Percentiles rank a stretch among this genome's conserved stretches.
Evolutionary conservation across 2,888 invertebrate species (phyloP).

Genomic region (Zaprionus obscuricornis): DNA sequence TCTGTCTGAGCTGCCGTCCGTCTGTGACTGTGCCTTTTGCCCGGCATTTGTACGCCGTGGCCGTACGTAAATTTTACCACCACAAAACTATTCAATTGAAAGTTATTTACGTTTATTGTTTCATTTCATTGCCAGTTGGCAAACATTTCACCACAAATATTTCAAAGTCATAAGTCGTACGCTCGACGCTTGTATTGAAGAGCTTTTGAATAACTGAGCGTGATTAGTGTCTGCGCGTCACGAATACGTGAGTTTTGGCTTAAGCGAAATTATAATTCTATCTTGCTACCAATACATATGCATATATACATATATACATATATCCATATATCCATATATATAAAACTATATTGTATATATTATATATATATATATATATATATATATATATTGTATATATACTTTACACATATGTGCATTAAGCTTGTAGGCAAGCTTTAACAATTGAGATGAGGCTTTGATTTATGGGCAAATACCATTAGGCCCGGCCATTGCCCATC

Average conservation of each 20-base stretch:
- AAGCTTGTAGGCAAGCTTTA: conserved; percentile 9
- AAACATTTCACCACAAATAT: conserved; percentile 43
- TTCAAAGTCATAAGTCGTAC: conserved; percentile 40
- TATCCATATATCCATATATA: too few species aligned
- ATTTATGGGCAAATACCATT: conserved; percentile 75
- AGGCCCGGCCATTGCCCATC: conserved; percentile 63
- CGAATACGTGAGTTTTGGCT: too few species aligned
- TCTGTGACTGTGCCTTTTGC: neutral
- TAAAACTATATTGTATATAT: too few species aligned
- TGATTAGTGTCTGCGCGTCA: too few species aligned
- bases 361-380: too few species aligned
- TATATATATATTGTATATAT: too few species aligned
- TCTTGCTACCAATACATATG: too few species aligned
- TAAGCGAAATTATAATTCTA: too few species aligned
- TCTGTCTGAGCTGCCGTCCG: conserved; percentile 19
- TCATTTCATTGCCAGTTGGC: conserved; percentile 61
- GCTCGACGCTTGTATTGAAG: too few species aligned
- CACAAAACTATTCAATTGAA: conserved; percentile 79
- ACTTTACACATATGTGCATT: too few species aligned
- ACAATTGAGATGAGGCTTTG: conserved; percentile 56
- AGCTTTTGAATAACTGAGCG: too few species aligned
- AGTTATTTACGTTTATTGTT: conserved; percentile 79
- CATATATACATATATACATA: too few species aligned
- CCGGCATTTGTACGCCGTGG: conserved; percentile 48
- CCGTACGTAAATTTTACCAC: conserved; percentile 68